These are phyloP conservation scores for Leptopterna dolabrata DNA, from an alignment of 2,888 invertebrate species.

Conservation along the genomic window DNA sequence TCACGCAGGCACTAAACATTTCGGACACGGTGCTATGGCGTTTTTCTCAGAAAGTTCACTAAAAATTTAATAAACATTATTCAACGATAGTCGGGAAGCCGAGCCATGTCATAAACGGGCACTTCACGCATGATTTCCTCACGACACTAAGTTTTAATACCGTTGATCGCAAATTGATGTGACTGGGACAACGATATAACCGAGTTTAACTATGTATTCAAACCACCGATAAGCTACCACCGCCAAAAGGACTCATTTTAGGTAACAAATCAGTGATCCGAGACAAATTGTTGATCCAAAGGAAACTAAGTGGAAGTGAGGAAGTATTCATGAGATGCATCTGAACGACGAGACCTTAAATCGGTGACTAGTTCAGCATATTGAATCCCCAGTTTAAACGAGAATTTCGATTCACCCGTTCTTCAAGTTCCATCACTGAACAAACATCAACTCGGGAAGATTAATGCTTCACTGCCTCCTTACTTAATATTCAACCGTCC, in stretches of 20 bases:
- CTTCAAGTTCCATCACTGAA: background rate
- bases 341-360: background rate
- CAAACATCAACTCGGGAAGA: background rate
- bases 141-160: too few relatives aligned
- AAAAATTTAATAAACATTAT: too few relatives aligned
- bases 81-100: too few relatives aligned
- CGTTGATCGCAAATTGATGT: too few relatives aligned
- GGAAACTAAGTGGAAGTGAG: background rate
- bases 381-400: background rate
- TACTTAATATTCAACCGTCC: constrained; percentile 7
- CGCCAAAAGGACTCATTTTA: background rate
- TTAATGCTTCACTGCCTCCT: background rate
- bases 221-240: too few relatives aligned
- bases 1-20: too few relatives aligned
- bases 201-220: too few relatives aligned
- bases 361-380: background rate
- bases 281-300: background rate
- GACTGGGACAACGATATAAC: too few relatives aligned
- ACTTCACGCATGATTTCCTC: too few relatives aligned
- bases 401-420: background rate
- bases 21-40: too few relatives aligned
- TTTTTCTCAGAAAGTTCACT: too few relatives aligned
- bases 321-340: background rate
- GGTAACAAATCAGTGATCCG: background rate
- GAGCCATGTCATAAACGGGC: too few relatives aligned